Percentiles rank a stretch among this genome's conserved stretches.
These are phyloP conservation scores for Polymixis flavicincta DNA, from an alignment of 2,888 invertebrate species.

Conservation along the genomic window DNA sequence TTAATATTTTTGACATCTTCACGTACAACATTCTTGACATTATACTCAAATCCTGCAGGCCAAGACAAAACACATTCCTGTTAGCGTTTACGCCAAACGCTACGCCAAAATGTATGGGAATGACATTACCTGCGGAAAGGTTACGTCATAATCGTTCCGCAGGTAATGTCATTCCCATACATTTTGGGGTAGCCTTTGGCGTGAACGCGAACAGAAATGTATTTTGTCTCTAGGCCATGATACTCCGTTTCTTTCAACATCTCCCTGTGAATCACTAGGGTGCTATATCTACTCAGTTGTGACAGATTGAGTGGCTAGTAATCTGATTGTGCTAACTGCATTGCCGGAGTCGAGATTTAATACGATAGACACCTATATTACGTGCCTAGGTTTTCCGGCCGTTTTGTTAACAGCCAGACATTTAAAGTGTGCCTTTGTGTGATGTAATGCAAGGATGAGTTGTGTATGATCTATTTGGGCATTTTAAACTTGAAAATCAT, in stretches of 20 bases:
- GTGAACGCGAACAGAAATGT: too few relatives aligned
- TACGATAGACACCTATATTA: slow-evolving; percentile 9
- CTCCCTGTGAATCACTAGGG: slow-evolving; percentile 27
- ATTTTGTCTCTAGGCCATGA: too few relatives aligned
- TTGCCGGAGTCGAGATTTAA: slow-evolving; percentile 16
- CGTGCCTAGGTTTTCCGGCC: background rate
- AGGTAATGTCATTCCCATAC: too few relatives aligned
- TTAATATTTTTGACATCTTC: background rate
- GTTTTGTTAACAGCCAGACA: background rate
- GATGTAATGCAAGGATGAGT: background rate
- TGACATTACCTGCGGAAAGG: too few relatives aligned
- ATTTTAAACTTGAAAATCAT: background rate
- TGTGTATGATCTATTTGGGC: background rate
- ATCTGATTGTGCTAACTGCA: slow-evolving; percentile 61
- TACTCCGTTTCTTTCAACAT: background rate
- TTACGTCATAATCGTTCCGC: too few relatives aligned
- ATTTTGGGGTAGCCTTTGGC: too few relatives aligned
- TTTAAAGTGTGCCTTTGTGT: background rate
- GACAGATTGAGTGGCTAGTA: slow-evolving; percentile 53
- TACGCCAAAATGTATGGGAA: too few relatives aligned
- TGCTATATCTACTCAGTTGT: slow-evolving; percentile 30
- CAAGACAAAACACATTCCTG: too few relatives aligned
- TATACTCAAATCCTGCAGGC: background rate
- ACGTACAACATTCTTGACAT: background rate
- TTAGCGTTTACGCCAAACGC: too few relatives aligned